phyloP scores from a whole-genome alignment of 2,797 vertebrate species.

The Myripristis jacobus region DNA sequence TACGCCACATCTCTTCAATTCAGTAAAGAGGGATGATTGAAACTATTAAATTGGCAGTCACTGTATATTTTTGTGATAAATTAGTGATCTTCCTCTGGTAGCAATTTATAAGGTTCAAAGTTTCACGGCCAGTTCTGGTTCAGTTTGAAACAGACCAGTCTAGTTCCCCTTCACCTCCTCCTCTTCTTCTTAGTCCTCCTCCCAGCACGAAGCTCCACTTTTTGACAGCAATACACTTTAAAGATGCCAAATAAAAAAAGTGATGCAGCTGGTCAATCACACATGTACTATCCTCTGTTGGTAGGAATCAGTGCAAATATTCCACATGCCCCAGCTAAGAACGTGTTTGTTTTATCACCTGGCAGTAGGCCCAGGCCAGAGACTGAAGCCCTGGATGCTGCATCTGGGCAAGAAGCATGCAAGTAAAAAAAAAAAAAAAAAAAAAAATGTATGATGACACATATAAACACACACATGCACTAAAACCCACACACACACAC shows the following conservation, averaged over 20 bases:
- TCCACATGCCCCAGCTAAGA: constrained; percentile 43
- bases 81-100: not conserved
- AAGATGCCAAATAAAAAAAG: too few species aligned
- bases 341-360: constrained; percentile 61
- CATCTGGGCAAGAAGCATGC: constrained; percentile 40
- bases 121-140: not conserved
- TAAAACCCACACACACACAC: too few species aligned
- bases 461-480: not conserved
- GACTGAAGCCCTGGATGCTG: constrained; percentile 59
- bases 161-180: too few species aligned
- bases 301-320: constrained; percentile 38
- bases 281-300: constrained; percentile 50
- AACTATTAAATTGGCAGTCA: not conserved
- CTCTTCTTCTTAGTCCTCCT: too few species aligned
- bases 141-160: not conserved
- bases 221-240: not conserved
- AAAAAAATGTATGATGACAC: constrained; percentile 26
- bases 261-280: constrained; percentile 43
- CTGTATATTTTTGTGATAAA: too few species aligned
- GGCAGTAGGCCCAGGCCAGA: constrained; percentile 53
- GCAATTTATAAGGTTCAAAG: not conserved
- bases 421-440: constrained; percentile 25
- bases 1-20: not conserved
- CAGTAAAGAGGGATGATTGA: not conserved
- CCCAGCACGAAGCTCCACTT: too few species aligned